Conservation (phyloP, 1,140 invertebrate species). For the Temnothorax nylanderi region DNA sequence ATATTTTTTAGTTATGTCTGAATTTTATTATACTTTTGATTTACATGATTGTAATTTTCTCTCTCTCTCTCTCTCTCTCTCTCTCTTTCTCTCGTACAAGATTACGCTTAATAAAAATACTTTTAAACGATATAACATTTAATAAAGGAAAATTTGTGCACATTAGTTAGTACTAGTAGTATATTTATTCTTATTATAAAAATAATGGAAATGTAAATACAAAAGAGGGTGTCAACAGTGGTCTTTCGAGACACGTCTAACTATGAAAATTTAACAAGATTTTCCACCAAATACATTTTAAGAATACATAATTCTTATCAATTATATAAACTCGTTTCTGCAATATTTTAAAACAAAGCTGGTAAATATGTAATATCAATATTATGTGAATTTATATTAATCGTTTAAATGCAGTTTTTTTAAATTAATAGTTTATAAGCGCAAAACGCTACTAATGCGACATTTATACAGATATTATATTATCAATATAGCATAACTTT, state of each 20-base stretch:
- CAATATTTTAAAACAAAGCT: neutral
- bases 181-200: constrained; percentile 15
- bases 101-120: neutral
- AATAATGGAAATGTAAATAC: neutral
- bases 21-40: neutral
- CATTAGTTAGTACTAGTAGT: neutral
- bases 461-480: neutral
- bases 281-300: neutral
- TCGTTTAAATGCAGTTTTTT: neutral
- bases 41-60: neutral
- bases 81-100: neutral
- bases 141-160: neutral
- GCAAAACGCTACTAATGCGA: neutral
- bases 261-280: constrained; percentile 4
- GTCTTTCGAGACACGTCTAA: neutral
- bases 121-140: neutral
- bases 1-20: neutral
- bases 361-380: neutral
- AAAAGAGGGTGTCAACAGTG: neutral
- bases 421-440: neutral
- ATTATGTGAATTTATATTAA: neutral
- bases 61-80: neutral
- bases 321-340: neutral
- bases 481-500: neutral
- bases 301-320: neutral